A percentile compares a stretch with the other conserved stretches of the same genome.
Conservation (phyloP, 2,797 vertebrate species). For the Phrynocephalus guinanensis region DNA sequence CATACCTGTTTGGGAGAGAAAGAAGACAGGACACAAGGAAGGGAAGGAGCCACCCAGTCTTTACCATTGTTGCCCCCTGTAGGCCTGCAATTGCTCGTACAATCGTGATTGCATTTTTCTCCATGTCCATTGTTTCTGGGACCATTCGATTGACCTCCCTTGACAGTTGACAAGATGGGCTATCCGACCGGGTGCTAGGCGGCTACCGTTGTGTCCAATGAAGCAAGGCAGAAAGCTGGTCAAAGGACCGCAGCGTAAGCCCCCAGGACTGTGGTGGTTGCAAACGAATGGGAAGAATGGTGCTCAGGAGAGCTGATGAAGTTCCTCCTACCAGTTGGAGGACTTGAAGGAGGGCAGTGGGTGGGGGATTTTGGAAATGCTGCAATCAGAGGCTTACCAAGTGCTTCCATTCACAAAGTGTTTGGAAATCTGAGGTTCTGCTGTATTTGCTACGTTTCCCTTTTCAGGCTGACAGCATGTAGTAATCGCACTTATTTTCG, state of each 20-base stretch:
- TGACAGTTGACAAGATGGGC: neutral
- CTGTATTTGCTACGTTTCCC: neutral
- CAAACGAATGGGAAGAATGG: neutral
- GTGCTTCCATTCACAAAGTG: slow-evolving; percentile 27
- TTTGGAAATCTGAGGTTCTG: slow-evolving; percentile 12
- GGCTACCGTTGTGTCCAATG: neutral
- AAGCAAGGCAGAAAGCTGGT: neutral
- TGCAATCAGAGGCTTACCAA: neutral
- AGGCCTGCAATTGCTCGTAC: too few species aligned
- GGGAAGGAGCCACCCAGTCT: too few species aligned
- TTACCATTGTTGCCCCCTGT: too few species aligned
- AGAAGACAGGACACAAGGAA: too few species aligned
- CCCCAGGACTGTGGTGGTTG: neutral
- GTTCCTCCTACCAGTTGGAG: neutral
- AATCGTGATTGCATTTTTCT: too few species aligned
- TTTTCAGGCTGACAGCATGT: slow-evolving; percentile 37
- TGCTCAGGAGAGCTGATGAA: neutral
- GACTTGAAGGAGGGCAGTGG: neutral
- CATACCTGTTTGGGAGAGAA: too few species aligned
- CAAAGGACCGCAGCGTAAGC: neutral
- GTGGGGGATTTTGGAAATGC: neutral
- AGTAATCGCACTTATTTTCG: slow-evolving; percentile 17
- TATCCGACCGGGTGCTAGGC: too few species aligned
- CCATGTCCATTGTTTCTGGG: too few species aligned
- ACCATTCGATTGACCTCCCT: too few species aligned